These are phyloP conservation scores for Thermophis baileyi DNA, from an alignment of 2,113 vertebrate genomes.

Conservation along the genomic window DNA sequence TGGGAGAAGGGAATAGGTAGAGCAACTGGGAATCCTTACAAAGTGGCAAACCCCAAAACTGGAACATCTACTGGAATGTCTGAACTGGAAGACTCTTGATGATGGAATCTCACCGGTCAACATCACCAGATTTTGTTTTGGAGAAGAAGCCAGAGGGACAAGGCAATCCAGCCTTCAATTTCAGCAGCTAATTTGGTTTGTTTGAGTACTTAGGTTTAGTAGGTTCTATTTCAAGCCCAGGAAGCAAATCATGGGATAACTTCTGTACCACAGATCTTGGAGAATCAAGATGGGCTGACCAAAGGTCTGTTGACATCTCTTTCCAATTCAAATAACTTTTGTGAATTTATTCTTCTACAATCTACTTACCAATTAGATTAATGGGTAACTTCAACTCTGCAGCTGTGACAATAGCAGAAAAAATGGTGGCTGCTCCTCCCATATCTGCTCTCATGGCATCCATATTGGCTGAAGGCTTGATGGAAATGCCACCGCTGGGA, in stretches of 20 bases:
- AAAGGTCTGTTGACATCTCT: neutral
- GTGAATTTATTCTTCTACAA: neutral
- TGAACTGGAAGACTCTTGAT: neutral
- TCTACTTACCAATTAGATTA: constrained; percentile 85
- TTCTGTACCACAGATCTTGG: neutral
- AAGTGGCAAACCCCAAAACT: neutral
- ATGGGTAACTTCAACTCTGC: constrained; percentile 85
- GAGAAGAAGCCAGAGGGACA: neutral
- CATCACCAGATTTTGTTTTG: neutral
- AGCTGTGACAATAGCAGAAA: constrained; percentile 87
- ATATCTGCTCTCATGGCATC: constrained; percentile 96
- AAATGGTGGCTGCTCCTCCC: constrained; percentile 93
- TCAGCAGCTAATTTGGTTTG: neutral
- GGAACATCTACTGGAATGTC: neutral
- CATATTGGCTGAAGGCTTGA: constrained; percentile 90
- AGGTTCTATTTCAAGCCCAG: neutral
- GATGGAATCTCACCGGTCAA: neutral
- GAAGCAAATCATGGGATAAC: neutral
- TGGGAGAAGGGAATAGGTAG: neutral
- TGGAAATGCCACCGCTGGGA: constrained; percentile 91
- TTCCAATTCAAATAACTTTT: neutral
- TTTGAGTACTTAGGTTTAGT: neutral
- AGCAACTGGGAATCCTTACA: neutral
- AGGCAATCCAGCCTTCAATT: neutral
- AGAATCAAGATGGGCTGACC: neutral